Evolutionary conservation across 2,888 invertebrate genomes (phyloP), one percentile per base, ranked within the genome.

Genomic region (Habrosyne pyritoides): DNA sequence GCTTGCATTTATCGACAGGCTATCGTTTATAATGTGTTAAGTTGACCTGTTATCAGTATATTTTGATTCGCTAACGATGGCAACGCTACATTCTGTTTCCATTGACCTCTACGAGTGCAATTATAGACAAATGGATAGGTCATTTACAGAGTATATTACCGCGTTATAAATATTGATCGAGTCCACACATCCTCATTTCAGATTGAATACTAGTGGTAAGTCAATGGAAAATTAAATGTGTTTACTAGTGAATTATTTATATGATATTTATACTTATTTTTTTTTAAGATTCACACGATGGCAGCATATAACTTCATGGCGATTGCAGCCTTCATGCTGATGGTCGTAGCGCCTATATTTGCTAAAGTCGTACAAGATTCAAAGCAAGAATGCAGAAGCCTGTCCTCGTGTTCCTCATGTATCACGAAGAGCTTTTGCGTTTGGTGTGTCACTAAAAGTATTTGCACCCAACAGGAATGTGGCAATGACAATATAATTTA

Each of bases 391-490:
- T 84, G 84, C 56, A 61, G 33, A 18, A 60, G 63, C 26, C 67
- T 78, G 55, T 59, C 68, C 8, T 86, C 88, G 6, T 89, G 89
- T 60, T 70, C 81, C 0, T 67, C 76, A 4, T 89, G 89, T 54
- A 71, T 89, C 56, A 61, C 69, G 12, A 77, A 80, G 56, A 79
- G 66, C 57, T 69, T 64, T 51, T 90, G 89, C 59, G 78, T 79
- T 3, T 89, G 89, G 87, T 88, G 89, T 54, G 86, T 88, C n/a
- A 84, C 83, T 24, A 87, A 89, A 63, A 87, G 83, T 65, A 75
- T 78, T 61, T 89, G 89, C 55, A 86, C 87, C 2, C 79, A 81
- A 56, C 81, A 87, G 57, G 75, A 79, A 50, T 88, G 88, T 59
- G 88, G 87, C 10, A 86, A 86, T 60, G 88, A 87, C 67, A 89